A percentile compares a stretch with the other conserved stretches of the same genome.
These are phyloP conservation scores for Cryptus viduatorius DNA, from an alignment of 2,888 invertebrate genomes.

Conservation along the genomic window DNA sequence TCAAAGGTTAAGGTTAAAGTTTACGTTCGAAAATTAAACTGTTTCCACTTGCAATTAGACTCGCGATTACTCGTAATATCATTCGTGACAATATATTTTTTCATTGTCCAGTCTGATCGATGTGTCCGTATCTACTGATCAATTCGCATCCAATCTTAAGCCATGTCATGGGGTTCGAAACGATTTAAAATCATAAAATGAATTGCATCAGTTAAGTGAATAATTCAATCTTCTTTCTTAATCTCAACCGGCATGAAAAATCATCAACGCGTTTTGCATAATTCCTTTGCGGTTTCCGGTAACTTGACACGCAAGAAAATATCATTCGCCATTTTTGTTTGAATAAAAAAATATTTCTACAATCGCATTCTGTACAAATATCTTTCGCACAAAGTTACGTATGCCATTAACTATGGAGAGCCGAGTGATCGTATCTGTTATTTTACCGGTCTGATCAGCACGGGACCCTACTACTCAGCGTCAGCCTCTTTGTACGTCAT, in stretches of 20 bases:
- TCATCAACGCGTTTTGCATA: not conserved
- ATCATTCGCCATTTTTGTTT: not conserved
- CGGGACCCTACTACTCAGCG: not conserved
- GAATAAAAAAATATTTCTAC: not conserved
- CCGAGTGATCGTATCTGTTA: not conserved
- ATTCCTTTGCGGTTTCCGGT: not conserved
- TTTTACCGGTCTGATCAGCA: not conserved
- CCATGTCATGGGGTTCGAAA: not conserved
- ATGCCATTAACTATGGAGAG: not conserved
- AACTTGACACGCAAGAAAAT: not conserved
- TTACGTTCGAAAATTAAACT: no score
- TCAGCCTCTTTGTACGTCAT: slow-evolving; percentile 26
- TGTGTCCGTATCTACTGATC: not conserved
- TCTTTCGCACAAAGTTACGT: not conserved
- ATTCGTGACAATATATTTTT: not conserved
- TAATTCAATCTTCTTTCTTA: not conserved
- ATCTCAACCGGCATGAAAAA: not conserved
- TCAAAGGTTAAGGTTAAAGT: no score
- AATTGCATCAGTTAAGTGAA: not conserved
- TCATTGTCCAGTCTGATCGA: not conserved
- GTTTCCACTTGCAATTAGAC: not conserved
- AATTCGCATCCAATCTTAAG: not conserved
- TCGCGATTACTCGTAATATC: not conserved
- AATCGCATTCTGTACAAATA: not conserved
- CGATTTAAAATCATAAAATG: not conserved